Evolutionary conservation across 2,888 invertebrate genomes (phyloP), one percentile per base, ranked within the genome.

Genomic region (Lasioglossum pauxillum): DNA sequence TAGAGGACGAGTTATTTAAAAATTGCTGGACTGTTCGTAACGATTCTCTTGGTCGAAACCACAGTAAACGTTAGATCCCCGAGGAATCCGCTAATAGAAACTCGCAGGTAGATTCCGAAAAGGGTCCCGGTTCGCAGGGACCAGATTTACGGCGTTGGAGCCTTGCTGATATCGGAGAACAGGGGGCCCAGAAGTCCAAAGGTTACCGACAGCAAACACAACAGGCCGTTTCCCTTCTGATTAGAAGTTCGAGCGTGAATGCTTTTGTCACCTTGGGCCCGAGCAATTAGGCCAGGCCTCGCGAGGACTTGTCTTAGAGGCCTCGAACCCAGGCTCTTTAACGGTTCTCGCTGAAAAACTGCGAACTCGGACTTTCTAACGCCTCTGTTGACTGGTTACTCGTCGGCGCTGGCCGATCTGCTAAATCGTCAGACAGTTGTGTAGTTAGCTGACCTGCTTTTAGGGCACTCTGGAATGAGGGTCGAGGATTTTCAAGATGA

Each of bases 261-360:
- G 79, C 82, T 88, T 87, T 87, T 84, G 84, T 79, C 87, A 84
- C 81, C 87, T 87, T 38, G 73, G 74, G 74, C 8, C 7, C 67
- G 57, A 31, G 53, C 75, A 60, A 44, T 86, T 69, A 84, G 64
- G 82, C 84, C 80, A 49, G 60, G 19, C 35, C 16, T 14, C 14
- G n/a, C 41, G 46, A 23, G 53, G 64, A 60, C 67, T 78, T 71
- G 57, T 73, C 27, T 69, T 27, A 49, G 57, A 57, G 38, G 38
- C 76, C 60, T 60, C 75, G 19, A 23, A 14, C 60, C 7, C 76
- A 35, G 16, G 75, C 3, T 84, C 67, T 80, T 74, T 83, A 89
- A 85, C 75, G 78, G 41, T 76, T 80, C 31, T 38, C 23, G 12
- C 12, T 35, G 19, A 46, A 78, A 78, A 79, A 44, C 57, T 41